Conservation (phyloP, 2,797 vertebrate genomes). For the Eulemur mongoz region DNA sequence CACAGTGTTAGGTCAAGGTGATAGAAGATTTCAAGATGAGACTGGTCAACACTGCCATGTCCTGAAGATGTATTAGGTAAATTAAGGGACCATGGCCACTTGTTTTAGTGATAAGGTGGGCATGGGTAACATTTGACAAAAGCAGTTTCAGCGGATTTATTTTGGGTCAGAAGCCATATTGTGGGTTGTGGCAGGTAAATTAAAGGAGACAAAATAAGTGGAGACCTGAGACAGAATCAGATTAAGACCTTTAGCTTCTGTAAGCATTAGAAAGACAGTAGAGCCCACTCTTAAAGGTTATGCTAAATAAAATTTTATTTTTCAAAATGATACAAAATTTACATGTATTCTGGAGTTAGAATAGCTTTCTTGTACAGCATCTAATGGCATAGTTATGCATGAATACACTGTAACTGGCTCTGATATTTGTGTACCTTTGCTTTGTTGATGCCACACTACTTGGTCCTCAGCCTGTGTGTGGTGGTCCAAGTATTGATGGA, state of each 20-base stretch:
- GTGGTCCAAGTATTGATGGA: not conserved
- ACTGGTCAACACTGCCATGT: not conserved
- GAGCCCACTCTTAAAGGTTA: not conserved
- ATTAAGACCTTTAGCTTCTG: not conserved
- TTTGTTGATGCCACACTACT: not conserved
- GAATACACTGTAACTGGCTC: not conserved
- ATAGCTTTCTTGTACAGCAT: not conserved
- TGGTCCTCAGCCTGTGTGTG: not conserved
- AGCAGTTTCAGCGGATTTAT: constrained; percentile 29
- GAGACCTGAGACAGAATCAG: not conserved
- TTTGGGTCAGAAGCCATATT: not conserved
- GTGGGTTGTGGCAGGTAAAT: constrained; percentile 31
- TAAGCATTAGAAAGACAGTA: not conserved
- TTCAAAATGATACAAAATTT: constrained; percentile 23
- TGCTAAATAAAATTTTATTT: not conserved
- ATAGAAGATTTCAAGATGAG: constrained; percentile 10
- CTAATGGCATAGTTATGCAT: not conserved
- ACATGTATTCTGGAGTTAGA: not conserved
- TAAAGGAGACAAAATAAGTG: constrained; percentile 31
- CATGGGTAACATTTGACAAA: constrained; percentile 21
- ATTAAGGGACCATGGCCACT: not conserved
- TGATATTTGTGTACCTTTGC: not conserved
- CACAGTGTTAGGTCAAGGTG: constrained; percentile 2
- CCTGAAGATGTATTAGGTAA: constrained; percentile 40
- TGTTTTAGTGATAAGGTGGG: not conserved